These are phyloP conservation scores for Aphaenogaster ashmeadi DNA, from an alignment of 1,140 invertebrate genomes.

Conservation along the genomic window DNA sequence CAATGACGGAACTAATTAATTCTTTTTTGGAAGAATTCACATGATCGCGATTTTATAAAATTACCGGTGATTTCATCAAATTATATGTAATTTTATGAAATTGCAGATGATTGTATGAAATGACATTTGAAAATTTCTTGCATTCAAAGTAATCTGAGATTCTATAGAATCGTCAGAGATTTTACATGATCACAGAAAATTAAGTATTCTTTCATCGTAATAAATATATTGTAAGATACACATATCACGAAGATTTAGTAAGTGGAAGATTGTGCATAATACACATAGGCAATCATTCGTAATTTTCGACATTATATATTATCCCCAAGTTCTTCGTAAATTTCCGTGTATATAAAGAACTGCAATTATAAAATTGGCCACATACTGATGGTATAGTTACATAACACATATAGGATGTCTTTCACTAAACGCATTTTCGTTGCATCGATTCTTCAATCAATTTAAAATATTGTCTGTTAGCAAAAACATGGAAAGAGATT, in stretches of 20 bases:
- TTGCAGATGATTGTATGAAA: background rate
- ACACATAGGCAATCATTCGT: background rate
- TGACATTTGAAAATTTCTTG: background rate
- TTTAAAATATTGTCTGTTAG: background rate
- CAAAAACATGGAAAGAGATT: background rate
- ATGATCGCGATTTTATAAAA: background rate
- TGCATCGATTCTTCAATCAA: background rate
- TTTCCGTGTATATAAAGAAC: background rate
- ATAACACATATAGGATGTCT: too few species aligned
- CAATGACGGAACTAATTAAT: background rate
- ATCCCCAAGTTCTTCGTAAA: background rate
- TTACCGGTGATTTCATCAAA: constrained; percentile 1
- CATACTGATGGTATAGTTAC: background rate
- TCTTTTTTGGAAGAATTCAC: background rate
- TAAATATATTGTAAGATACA: background rate
- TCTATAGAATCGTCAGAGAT: constrained; percentile 5
- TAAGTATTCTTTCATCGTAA: constrained; percentile 4
- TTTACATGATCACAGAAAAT: constrained; percentile 1
- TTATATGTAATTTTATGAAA: constrained; percentile 11
- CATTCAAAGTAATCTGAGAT: background rate
- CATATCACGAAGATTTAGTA: background rate
- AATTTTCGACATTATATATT: background rate
- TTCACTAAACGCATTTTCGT: background rate
- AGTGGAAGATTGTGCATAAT: background rate
- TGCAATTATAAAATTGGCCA: background rate